Base-by-base conservation (phyloP, 2,113 vertebrate species). In the Nerophis ophidion region DNA sequence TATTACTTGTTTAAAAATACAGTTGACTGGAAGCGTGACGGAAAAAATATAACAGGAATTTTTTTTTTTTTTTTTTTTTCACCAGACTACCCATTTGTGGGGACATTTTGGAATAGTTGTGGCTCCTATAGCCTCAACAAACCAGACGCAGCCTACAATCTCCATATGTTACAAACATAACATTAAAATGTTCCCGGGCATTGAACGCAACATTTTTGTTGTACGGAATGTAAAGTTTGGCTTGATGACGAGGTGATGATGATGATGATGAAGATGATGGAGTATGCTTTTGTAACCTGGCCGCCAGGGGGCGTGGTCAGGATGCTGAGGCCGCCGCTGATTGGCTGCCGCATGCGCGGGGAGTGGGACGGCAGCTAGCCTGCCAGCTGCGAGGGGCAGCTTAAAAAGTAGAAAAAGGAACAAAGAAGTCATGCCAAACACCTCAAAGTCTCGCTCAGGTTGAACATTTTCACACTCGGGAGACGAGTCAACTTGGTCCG, bases 301-400 rank as follows among this genome's bases (percentile, higher is more conserved):
- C 16, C 15, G 7, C 45, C 26, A 61, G 64, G 14, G 73, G 85
- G 83, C 80, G 85, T 58, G 78, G 9, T 6, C 75, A 76, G 76
- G 85, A 87, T 84, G 81, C 85, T 85, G 85, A 81, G 80, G 65
- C 45, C 48, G 61, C 7, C 12, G 71, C 61, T 70, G 0, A 85
- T 87, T 85, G 83, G 85, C 68, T 67, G 48, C 13, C 38, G 12
- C 0, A 9, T 9, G 48, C 34, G 17, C 8, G 76, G 50, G 61
- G 67, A 67, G 78, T 70, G 81, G 76, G 61, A 16, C 46, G 51
- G 65, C 26, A 61, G 62, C 33, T 61, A 40, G 66, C 67, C 26
- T 17, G 71, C 75, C 73, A 80, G 80, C 70, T 76, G 84, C 60
- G 71, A 72, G 72, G 59, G 55, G 3, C 26, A 47, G 65, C 48